Evolutionary conservation across 2,113 vertebrate genomes (phyloP).

Genomic region (Oriolus oriolus): DNA sequence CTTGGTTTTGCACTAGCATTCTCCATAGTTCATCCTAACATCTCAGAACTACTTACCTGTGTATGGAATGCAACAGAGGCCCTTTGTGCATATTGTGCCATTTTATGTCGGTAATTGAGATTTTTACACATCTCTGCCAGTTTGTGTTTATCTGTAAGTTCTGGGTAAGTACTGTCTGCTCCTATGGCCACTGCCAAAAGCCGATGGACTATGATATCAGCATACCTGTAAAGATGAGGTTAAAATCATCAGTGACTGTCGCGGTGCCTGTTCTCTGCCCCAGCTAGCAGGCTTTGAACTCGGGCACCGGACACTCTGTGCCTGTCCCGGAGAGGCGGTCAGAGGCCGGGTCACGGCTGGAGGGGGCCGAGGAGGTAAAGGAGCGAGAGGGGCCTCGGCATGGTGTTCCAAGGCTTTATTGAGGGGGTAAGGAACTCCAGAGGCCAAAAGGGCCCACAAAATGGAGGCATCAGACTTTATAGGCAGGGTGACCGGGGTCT

Average conservation of each 20-base stretch:
- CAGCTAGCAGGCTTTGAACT: no score
- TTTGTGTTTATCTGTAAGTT: constrained; percentile 92
- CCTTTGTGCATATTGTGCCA: constrained; percentile 96
- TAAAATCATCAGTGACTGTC: background rate
- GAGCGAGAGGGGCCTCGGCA: no score
- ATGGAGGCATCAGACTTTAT: no score
- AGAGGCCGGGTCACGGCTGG: no score
- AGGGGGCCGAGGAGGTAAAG: no score
- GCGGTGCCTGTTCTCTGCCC: no score
- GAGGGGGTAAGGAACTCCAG: no score
- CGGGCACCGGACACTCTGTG: no score
- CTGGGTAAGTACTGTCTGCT: constrained; percentile 90
- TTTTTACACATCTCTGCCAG: constrained; percentile 89
- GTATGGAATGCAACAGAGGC: constrained; percentile 96
- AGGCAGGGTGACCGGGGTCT: no score
- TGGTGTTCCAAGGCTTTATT: no score
- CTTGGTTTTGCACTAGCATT: background rate
- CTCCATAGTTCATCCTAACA: background rate
- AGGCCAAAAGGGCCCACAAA: no score
- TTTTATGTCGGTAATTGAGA: constrained; percentile 96
- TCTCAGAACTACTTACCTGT: constrained; percentile 73
- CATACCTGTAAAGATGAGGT: constrained; percentile 75
- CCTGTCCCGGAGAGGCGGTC: no score
- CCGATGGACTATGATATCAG: constrained; percentile 94
- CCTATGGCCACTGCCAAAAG: constrained; percentile 89